phyloP scores from a whole-genome alignment of 2,797 vertebrate genomes.

The Spondyliosoma cantharus region DNA sequence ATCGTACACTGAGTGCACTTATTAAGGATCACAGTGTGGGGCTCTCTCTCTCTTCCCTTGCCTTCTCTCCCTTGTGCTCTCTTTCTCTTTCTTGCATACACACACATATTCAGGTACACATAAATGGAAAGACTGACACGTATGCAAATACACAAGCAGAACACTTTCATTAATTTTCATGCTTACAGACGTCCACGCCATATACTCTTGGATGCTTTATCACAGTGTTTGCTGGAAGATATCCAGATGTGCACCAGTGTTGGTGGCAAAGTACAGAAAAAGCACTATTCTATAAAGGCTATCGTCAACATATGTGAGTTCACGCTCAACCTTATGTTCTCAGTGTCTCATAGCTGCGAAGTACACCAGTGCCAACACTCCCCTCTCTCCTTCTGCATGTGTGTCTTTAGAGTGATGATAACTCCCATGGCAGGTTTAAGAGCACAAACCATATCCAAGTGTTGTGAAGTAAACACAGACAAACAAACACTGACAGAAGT shows the following conservation, averaged over 20 bases:
- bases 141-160: constrained; percentile 12
- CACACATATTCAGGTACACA: constrained; percentile 22
- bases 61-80: neutral
- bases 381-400: neutral
- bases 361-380: constrained; percentile 48
- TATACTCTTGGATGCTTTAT: constrained; percentile 8
- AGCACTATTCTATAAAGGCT: constrained; percentile 44
- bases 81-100: constrained; percentile 14
- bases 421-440: constrained; percentile 47
- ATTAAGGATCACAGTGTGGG: constrained; percentile 74
- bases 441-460: constrained; percentile 67
- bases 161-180: constrained; percentile 12
- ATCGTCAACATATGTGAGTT: constrained; percentile 57
- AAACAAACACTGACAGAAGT: constrained; percentile 66
- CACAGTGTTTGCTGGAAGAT: constrained; percentile 1
- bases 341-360: constrained; percentile 34
- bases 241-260: constrained; percentile 52
- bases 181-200: constrained; percentile 13
- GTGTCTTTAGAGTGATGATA: constrained; percentile 46
- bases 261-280: constrained; percentile 42
- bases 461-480: constrained; percentile 75
- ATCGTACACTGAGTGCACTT: constrained; percentile 76
- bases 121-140: constrained; percentile 21
- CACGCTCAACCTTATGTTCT: constrained; percentile 51
- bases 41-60: constrained; percentile 13